These are phyloP conservation scores for Triplophysa tibetana DNA, from an alignment of 2,113 vertebrate genomes.

Conservation along the genomic window DNA sequence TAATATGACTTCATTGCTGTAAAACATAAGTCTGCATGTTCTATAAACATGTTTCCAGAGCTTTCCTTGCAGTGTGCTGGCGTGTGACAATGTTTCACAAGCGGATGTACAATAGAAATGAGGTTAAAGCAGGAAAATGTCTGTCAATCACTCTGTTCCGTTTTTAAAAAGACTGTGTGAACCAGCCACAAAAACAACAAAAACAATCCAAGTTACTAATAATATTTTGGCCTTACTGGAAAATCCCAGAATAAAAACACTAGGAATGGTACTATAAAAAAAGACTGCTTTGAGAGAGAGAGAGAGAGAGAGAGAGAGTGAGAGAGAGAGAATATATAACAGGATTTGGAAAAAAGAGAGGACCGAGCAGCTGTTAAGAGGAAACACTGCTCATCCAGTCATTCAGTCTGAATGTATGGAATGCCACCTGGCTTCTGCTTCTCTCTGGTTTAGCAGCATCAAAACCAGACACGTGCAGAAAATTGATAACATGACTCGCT, in stretches of 20 bases:
- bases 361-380: slow-evolving; percentile 38
- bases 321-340: slow-evolving; percentile 25
- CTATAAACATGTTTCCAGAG: not conserved
- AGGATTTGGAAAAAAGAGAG: slow-evolving; percentile 26
- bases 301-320: slow-evolving; percentile 21
- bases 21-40: slow-evolving; percentile 6
- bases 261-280: slow-evolving; percentile 32
- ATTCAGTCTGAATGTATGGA: slow-evolving; percentile 37
- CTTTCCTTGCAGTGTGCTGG: not conserved
- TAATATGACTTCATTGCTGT: not conserved
- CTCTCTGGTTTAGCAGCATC: slow-evolving; percentile 21
- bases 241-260: slow-evolving; percentile 20
- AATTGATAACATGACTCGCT: not conserved
- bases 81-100: not conserved
- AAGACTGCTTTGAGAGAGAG: not conserved
- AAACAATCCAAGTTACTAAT: slow-evolving; percentile 45
- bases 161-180: slow-evolving; percentile 25
- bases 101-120: not conserved
- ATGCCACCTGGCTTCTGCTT: slow-evolving; percentile 29
- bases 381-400: slow-evolving; percentile 28
- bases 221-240: slow-evolving; percentile 47
- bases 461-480: not conserved
- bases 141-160: not conserved
- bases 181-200: slow-evolving; percentile 46
- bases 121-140: not conserved